Evolutionary conservation across 2,888 invertebrate species (phyloP), one percentile per base, ranked within the genome.

Genomic region (Laothoe populi): DNA sequence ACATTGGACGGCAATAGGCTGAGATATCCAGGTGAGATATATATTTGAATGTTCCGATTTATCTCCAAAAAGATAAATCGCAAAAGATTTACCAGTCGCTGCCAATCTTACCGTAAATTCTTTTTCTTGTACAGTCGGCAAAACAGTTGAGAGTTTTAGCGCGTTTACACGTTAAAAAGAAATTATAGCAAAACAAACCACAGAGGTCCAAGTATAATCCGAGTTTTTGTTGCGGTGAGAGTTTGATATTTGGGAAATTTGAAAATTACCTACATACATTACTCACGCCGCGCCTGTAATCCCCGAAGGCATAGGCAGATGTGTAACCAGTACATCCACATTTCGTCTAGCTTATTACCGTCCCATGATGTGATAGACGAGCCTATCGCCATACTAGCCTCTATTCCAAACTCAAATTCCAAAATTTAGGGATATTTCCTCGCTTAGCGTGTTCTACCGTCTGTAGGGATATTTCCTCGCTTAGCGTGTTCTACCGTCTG

Each of bases 111-210:
- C 44, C 38, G 19, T 19, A 44, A 44, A 44, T 44, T 44, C 44
- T 11, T 10, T 21, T 46, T 31, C 11, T 53, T 53, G 35, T 19
- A 31, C 31, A 19, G 35, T 35, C 53, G 11, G 31, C 26, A n/a
- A 24, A 53, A 53, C 53, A 49, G 8, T 7, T 26, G 7, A n/a
- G 16, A 11, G 53, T n/a, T 48, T 53, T 31, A 53, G 8, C n/a
- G 31, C 31, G 10, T 53, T 53, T 35, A 53, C 31, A 35, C 53
- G 5, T 53, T 53, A 4, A 53, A 53, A 53, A 53, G 35, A 35
- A 53, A 53, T 53, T 53, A 53, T 35, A 31, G 26, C 38, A 35
- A 53, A 35, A 53, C 53, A 53, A 53, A 53, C 53, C 53, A 11
- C 35, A 19, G 19, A 31, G 31, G 35, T 35, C 4, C 35, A 10